Evolutionary conservation across 2,888 invertebrate genomes (phyloP).

Genomic region (Silvanus unidentatus): DNA sequence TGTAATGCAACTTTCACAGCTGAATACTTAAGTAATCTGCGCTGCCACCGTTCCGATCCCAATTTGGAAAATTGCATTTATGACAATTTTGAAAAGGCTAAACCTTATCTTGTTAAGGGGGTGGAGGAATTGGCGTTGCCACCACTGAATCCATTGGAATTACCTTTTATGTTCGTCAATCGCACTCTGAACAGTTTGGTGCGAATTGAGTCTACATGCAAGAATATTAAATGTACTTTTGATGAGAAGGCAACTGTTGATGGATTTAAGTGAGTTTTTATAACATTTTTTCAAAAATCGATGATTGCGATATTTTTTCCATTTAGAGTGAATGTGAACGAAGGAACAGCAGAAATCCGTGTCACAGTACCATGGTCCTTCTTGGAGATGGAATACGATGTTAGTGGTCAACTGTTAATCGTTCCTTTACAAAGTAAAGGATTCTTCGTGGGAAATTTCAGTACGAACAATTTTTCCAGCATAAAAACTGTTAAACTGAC

Average conservation of each 20-base stretch:
- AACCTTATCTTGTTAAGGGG: slow-evolving; percentile 55
- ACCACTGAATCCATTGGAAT: slow-evolving; percentile 61
- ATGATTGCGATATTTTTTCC: not conserved
- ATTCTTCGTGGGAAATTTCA: slow-evolving; percentile 52
- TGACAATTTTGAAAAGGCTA: slow-evolving; percentile 54
- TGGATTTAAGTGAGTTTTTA: slow-evolving; percentile 54
- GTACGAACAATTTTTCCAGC: slow-evolving; percentile 39
- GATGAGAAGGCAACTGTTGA: slow-evolving; percentile 59
- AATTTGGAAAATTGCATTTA: slow-evolving; percentile 58
- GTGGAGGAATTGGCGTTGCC: slow-evolving; percentile 66
- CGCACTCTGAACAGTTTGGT: slow-evolving; percentile 62
- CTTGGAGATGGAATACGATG: slow-evolving; percentile 51
- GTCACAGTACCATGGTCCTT: slow-evolving; percentile 47
- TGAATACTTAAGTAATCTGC: slow-evolving; percentile 52
- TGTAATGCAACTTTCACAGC: slow-evolving; percentile 48
- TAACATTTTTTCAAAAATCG: not conserved
- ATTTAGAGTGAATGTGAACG: slow-evolving; percentile 46
- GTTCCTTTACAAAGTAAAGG: slow-evolving; percentile 51
- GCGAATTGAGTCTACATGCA: slow-evolving; percentile 60
- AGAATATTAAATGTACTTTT: slow-evolving; percentile 59
- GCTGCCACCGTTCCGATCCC: slow-evolving; percentile 59
- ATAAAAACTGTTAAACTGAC: not conserved
- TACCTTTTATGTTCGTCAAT: slow-evolving; percentile 63
- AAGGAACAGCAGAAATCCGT: slow-evolving; percentile 44
- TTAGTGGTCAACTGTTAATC: slow-evolving; percentile 49